Base-by-base conservation (phyloP, 2,113 vertebrate genomes). In the Heliornis fulica region DNA sequence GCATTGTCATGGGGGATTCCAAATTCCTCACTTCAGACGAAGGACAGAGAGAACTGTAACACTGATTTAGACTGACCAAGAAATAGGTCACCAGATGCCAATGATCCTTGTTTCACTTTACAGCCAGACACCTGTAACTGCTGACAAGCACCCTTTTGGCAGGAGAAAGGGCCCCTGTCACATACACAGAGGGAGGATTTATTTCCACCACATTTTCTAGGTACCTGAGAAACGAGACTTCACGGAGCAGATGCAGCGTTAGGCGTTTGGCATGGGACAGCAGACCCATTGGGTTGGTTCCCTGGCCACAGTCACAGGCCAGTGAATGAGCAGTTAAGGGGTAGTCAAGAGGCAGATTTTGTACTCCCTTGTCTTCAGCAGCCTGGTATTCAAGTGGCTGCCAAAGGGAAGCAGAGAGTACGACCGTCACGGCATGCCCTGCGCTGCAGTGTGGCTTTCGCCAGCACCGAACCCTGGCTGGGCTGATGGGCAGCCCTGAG, bases 271-370 rank as follows among this genome's bases (percentile, higher is more conserved):
- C 1, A 0, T 10, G 13, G 54, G 21, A 22, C 36, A 71, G 54
- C 0, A 0, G 53, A 36, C 1, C 0, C 1, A 0, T 29, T 17
- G 25, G 41, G 41, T 51, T 1, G 3, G 8, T 54, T 91, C 21
- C 2, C 28, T 41, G 51, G 40, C n/a, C n/a, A n/a, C n/a, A n/a
- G n/a, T 40, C 23, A 43, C 43, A 32, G n/a, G 41, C 46, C n/a
- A 40, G n/a, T 10, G 15, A 84, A 19, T 22, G 20, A 72, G 34
- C 29, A 80, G 46, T 28, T 56, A 51, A 53, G 15, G 26, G 19
- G 29, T 45, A 32, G 40, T 45, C 17, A 76, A 70, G 48, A 40
- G 26, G 38, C 38, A 71, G n/a, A 25, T 80, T 88, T 71, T 85
- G 84, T 31, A 43, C 14, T 69, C 14, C 8, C 11, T 70, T n/a